phyloP scores from a whole-genome alignment of 2,888 invertebrate species.

The Aphidius colemani region DNA sequence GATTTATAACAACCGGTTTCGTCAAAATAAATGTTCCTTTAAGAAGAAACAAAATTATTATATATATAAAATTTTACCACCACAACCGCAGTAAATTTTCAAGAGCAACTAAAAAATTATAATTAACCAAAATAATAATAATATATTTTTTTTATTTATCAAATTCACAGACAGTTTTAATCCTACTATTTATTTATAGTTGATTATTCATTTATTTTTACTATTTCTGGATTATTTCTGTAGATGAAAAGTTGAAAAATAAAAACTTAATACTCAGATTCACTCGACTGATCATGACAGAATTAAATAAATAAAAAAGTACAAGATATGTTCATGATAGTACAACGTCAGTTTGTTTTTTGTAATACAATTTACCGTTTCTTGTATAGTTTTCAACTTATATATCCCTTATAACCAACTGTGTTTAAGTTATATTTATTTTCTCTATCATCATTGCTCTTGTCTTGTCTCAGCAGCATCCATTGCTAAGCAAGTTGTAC shows the following conservation, averaged over 20 bases:
- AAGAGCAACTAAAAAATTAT: neutral
- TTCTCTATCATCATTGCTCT: neutral
- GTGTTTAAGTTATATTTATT: slow-evolving; percentile 3
- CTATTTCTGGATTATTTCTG: neutral
- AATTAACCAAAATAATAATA: no score
- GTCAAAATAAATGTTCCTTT: neutral
- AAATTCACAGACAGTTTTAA: no score
- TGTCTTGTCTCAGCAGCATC: slow-evolving; percentile 5
- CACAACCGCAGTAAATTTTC: neutral
- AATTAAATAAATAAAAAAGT: slow-evolving; percentile 4
- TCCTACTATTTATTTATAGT: neutral
- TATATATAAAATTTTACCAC: neutral
- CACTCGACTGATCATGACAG: slow-evolving; percentile 15
- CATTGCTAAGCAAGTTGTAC: neutral
- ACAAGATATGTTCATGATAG: neutral
- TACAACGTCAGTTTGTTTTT: slow-evolving; percentile 13
- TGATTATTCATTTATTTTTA: neutral
- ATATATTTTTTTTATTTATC: no score
- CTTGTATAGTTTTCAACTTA: slow-evolving; percentile 1
- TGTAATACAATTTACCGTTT: slow-evolving; percentile 3
- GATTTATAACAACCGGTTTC: slow-evolving; percentile 26
- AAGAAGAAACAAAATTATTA: neutral
- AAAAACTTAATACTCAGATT: neutral
- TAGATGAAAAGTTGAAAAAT: neutral
- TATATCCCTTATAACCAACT: slow-evolving; percentile 11